Conservation (phyloP, 2,888 invertebrate genomes). For the Hyles lineata region DNA sequence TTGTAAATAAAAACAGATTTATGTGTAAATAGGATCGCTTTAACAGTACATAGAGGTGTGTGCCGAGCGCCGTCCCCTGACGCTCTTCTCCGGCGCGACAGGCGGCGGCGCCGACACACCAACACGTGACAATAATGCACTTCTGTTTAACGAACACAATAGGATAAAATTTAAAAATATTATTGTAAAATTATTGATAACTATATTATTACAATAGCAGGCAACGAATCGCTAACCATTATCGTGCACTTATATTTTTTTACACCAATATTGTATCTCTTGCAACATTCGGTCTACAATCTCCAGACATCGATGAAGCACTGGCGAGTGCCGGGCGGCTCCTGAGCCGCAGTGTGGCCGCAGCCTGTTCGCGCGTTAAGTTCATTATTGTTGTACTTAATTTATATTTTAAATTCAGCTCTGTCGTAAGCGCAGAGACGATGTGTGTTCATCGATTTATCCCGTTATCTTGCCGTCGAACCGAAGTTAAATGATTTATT, state of each 20-base stretch:
- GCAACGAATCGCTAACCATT: slow-evolving; percentile 8
- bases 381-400: slow-evolving; percentile 45
- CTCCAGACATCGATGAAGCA: background rate
- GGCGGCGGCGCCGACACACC: slow-evolving; percentile 38
- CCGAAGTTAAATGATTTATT: slow-evolving; percentile 27
- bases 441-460: slow-evolving; percentile 3
- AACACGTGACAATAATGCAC: slow-evolving; percentile 78
- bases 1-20: slow-evolving; percentile 53
- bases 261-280: slow-evolving; percentile 10
- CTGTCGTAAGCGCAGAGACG: background rate
- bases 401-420: slow-evolving; percentile 33
- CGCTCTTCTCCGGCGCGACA: background rate
- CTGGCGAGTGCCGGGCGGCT: too few species aligned
- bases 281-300: background rate
- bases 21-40: slow-evolving; percentile 75
- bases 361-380: slow-evolving; percentile 29
- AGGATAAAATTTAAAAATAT: slow-evolving; percentile 40
- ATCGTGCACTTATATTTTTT: slow-evolving; percentile 1
- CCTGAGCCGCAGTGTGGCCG: background rate
- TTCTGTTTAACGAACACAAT: slow-evolving; percentile 66
- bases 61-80: background rate
- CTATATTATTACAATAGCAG: slow-evolving; percentile 32
- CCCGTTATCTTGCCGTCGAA: slow-evolving; percentile 10
- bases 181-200: slow-evolving; percentile 38
- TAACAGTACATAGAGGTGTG: slow-evolving; percentile 40